phyloP scores from a whole-genome alignment of 2,888 invertebrate species.

The Netelia inedita region DNA sequence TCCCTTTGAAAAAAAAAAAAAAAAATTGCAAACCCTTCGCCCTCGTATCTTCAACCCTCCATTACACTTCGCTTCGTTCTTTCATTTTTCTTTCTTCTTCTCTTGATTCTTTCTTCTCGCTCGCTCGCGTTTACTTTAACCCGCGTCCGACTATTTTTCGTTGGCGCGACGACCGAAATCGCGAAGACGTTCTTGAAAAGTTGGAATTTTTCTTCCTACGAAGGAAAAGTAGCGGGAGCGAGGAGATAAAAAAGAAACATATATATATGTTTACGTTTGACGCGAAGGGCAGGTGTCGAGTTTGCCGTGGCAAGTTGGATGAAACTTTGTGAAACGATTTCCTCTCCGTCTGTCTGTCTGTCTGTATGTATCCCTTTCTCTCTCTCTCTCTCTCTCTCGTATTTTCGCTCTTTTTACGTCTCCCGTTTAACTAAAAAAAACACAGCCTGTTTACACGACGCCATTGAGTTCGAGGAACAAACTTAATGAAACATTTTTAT shows the following conservation, averaged over 20 bases:
- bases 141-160: not conserved
- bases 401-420: not conserved
- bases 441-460: too few relatives aligned
- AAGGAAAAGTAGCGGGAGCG: conserved; percentile 28
- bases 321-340: conserved; percentile 59
- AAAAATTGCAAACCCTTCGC: conserved; percentile 18
- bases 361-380: not conserved
- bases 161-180: not conserved
- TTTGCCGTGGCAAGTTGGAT: conserved; percentile 52
- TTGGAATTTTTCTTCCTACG: conserved; percentile 25
- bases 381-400: not conserved
- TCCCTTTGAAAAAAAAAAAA: not conserved
- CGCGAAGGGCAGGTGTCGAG: conserved; percentile 67
- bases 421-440: conserved; percentile 29
- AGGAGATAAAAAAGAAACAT: conserved; percentile 47
- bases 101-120: not conserved
- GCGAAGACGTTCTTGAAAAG: not conserved
- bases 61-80: conserved; percentile 38
- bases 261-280: conserved; percentile 52
- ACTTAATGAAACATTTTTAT: too few relatives aligned
- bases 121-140: not conserved
- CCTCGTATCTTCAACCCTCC: conserved; percentile 6
- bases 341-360: conserved; percentile 1
- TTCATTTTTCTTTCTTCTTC: conserved; percentile 22
- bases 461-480: too few relatives aligned